These are phyloP conservation scores for Agrotis clavis DNA, from an alignment of 2,888 invertebrate species.

Conservation along the genomic window DNA sequence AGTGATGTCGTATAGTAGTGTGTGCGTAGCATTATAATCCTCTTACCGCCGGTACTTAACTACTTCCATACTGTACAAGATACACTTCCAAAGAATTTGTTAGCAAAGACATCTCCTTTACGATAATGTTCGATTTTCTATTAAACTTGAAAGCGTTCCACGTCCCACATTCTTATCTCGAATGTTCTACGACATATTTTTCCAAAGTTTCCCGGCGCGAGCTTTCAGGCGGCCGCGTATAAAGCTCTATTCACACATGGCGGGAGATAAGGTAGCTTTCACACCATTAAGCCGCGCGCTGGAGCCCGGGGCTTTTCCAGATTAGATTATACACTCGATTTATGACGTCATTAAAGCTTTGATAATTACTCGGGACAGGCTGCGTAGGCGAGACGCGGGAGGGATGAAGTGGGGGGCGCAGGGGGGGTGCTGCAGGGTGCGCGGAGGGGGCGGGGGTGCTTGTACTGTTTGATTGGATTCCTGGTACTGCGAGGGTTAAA, in stretches of 20 bases:
- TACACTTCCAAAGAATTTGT: slow-evolving; percentile 88
- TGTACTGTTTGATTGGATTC: slow-evolving; percentile 92
- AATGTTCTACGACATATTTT: slow-evolving; percentile 91
- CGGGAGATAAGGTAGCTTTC: slow-evolving; percentile 91
- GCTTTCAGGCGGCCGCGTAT: slow-evolving; percentile 90
- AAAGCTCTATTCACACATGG: slow-evolving; percentile 92
- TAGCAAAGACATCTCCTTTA: slow-evolving; percentile 90
- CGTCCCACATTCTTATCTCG: slow-evolving; percentile 91
- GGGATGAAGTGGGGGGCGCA: slow-evolving; percentile 71
- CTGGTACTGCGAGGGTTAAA: slow-evolving; percentile 90
- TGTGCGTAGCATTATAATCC: slow-evolving; percentile 63
- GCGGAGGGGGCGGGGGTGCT: slow-evolving; percentile 79
- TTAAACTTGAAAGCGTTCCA: slow-evolving; percentile 90
- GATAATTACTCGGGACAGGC: slow-evolving; percentile 92
- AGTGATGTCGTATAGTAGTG: slow-evolving; percentile 41
- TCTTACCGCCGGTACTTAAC: slow-evolving; percentile 67
- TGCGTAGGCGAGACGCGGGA: slow-evolving; percentile 87
- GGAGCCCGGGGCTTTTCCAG: slow-evolving; percentile 92
- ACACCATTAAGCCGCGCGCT: slow-evolving; percentile 91
- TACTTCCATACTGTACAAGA: slow-evolving; percentile 74
- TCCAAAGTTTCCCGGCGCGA: slow-evolving; percentile 91
- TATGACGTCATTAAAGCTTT: slow-evolving; percentile 92
- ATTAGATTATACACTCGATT: slow-evolving; percentile 92
- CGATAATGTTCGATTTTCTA: slow-evolving; percentile 92
- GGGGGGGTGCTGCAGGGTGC: slow-evolving; percentile 36